Percentiles rank a stretch among this genome's conserved stretches.
phyloP scores from a whole-genome alignment of 2,113 vertebrate species.

The Calidris pugnax region DNA sequence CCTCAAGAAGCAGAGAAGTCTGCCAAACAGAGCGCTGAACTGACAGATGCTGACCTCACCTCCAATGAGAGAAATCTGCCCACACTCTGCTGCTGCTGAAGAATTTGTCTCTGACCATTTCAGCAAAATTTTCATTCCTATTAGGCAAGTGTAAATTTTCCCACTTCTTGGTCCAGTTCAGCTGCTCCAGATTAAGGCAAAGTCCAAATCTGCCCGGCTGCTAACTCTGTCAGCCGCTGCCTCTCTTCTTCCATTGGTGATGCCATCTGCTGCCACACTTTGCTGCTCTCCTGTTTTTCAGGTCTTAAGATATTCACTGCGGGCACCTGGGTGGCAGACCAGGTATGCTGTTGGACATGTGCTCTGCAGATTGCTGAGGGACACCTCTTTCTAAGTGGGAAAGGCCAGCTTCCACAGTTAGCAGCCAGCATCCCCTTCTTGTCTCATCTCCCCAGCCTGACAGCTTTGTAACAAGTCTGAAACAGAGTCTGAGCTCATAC shows the following conservation, averaged over 20 bases:
- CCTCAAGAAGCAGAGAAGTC: background rate
- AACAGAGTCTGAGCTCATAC: background rate
- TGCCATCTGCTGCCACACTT: background rate
- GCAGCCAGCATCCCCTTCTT: background rate
- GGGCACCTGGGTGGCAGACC: background rate
- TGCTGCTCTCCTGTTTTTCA: background rate
- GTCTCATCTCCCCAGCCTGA: background rate
- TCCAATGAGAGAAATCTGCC: background rate
- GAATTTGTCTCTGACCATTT: background rate
- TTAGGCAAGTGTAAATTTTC: background rate
- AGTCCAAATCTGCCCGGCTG: background rate
- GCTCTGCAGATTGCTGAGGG: accelerated
- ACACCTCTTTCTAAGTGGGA: background rate
- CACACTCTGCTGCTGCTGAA: background rate
- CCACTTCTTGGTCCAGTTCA: background rate
- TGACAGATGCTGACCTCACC: background rate
- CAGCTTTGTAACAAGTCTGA: background rate
- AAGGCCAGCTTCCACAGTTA: background rate
- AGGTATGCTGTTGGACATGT: background rate
- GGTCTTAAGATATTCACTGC: background rate
- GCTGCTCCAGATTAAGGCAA: background rate
- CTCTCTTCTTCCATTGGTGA: background rate
- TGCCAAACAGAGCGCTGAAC: background rate
- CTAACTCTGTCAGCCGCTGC: background rate
- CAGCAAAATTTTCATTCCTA: background rate